These are phyloP conservation scores for Eupithecia abbreviata DNA, from an alignment of 2,888 invertebrate species.

Conservation along the genomic window DNA sequence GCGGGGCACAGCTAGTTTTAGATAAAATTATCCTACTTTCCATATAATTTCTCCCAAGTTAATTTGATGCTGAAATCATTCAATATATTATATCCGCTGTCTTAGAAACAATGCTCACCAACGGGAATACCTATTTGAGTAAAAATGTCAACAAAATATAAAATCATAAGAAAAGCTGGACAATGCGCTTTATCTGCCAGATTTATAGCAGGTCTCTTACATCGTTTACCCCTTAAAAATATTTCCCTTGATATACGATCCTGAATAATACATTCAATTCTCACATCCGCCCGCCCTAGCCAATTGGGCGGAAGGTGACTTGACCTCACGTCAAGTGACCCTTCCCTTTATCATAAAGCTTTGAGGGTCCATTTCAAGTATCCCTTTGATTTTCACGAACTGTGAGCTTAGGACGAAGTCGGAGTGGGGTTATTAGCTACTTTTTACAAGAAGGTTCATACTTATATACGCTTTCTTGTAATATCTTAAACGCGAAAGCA, in stretches of 20 bases:
- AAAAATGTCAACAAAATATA: not conserved
- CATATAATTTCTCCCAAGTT: not conserved
- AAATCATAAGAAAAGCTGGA: not conserved
- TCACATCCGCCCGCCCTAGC: slow-evolving; percentile 45
- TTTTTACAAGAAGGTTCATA: slow-evolving; percentile 14
- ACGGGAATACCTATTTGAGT: not conserved
- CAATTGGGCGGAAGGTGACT: slow-evolving; percentile 77
- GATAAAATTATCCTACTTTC: not conserved
- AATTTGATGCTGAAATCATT: not conserved
- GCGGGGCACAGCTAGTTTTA: not conserved
- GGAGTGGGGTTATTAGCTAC: slow-evolving; percentile 35
- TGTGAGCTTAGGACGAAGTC: slow-evolving; percentile 37
- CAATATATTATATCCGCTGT: not conserved
- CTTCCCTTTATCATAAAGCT: slow-evolving; percentile 70
- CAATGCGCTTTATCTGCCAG: slow-evolving; percentile 10
- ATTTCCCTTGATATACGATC: slow-evolving; percentile 38
- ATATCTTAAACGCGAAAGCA: not conserved
- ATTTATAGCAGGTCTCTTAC: slow-evolving; percentile 29
- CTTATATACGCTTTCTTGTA: not conserved
- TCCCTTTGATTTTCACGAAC: slow-evolving; percentile 50
- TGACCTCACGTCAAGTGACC: slow-evolving; percentile 79
- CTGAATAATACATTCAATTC: slow-evolving; percentile 42
- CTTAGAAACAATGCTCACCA: not conserved
- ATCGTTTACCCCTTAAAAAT: slow-evolving; percentile 37
- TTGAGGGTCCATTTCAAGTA: slow-evolving; percentile 56